Evolutionary conservation across 2,113 vertebrate genomes (phyloP), one percentile per base, ranked within the genome.

Genomic region (Toxotes chatareus): DNA sequence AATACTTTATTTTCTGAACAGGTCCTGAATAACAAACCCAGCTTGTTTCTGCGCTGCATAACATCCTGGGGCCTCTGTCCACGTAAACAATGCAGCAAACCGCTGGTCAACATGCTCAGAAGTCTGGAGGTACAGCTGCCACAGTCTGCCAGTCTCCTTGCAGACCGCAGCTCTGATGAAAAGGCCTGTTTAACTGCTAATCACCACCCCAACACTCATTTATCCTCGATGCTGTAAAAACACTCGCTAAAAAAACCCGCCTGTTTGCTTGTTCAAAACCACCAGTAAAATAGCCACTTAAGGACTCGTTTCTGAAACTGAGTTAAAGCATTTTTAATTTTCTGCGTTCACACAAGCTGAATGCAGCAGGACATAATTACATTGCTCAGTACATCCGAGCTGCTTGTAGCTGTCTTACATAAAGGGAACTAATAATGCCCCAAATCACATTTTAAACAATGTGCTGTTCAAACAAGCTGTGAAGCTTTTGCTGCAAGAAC

Each of bases 121-220:
- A 74, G 68, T 78, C 60, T 74, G 71, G 47, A 84, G 80, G 83
- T 83, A 74, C 61, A 76, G 80, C 79, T 79, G 65, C 61, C 75
- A 69, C 83, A 86, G 86, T 87, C 78, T 88, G 83, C 70, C 66
- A 69, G 83, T 88, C 81, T 83, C 85, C 69, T 44, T 49, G 61
- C 68, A 86, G 70, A 86, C 83, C 78, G 10, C 86, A 90, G 60
- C 80, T 53, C 79, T 87, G 83, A 91, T 93, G 86, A 86, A 86
- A 88, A 84, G 61, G 40, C 65, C 59, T 56, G n/a, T 65, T 71
- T 46, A 80, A 71, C 61, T 60, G 49, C 65, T 75, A 80, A 84
- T 84, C 76, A 80, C 69, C 73, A 70, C 16, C 21, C 80, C 38
- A 61, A 51, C 40, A 74, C 31, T 61, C 72, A 70, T 87, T 82